Base-by-base conservation (phyloP, 1,140 invertebrate genomes). In the Daktulosphaira vitifoliae region DNA sequence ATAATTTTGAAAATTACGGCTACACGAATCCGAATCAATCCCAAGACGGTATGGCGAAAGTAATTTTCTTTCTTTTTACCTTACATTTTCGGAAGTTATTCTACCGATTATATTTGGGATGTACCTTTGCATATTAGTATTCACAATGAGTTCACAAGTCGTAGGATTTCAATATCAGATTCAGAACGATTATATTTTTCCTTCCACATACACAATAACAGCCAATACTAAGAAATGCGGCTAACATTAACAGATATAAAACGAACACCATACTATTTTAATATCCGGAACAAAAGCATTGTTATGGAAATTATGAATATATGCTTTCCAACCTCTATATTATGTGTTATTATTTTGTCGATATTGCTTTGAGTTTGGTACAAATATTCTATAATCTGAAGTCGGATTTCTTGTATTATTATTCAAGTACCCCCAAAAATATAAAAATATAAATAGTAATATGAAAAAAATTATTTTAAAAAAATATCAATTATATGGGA, bases 141-240 rank as follows among this genome's bases (percentile, higher is more conserved):
- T 56, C 52, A 22, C 37, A 20, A 23, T 37, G 29, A 37, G 52
- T 54, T 54, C 38, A 9, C 52, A 29, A 54, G 9, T 39, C 52
- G 33, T n/a, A 6, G 22, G 52, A 56, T 56, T 56, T 56, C 52
- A 56, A 56, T 56, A 56, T 51, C 33, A n/a, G 5, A 42, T 39
- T 11, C 9, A 22, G 37, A 42, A 42, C 26, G 37, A n/a, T 56
- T 23, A 42, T 56, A 56, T 56, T 56, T 56, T 56, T 25, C 23
- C 20, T 25, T 9, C 18, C 5, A 9, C 22, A 49, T 51, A 51
- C 25, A 2, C 26, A 33, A 33, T 11, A 33, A 33, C 29, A 11
- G 18, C 11, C 51, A 9, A 54, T 38, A n/a, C 22, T 13, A 37
- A 25, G 13, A 13, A 11, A 29, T 11, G 29, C 5, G 29, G 29